Percentiles rank a stretch among this genome's conserved stretches.
phyloP scores from a whole-genome alignment of 2,888 invertebrate species.

The Drosophila austrosaltans region DNA sequence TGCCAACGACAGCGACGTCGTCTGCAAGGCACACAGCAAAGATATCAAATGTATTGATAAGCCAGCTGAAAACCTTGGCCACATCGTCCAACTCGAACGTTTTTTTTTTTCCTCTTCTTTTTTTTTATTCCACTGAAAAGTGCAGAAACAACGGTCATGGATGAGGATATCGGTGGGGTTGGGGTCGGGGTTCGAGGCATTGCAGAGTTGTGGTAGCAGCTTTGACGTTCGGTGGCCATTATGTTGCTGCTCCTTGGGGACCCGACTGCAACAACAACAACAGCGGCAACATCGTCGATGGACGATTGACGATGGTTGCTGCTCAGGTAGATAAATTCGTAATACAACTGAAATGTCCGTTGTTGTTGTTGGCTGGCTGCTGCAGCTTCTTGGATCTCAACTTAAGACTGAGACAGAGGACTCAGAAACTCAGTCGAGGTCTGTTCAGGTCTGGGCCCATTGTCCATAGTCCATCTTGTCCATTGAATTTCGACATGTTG shows the following conservation, averaged over 20 bases:
- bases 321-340: slow-evolving; percentile 79
- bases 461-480: slow-evolving; percentile 54
- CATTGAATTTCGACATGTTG: slow-evolving; percentile 67
- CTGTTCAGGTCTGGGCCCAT: slow-evolving; percentile 26
- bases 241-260: slow-evolving; percentile 75
- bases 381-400: slow-evolving; percentile 28
- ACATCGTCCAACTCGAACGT: slow-evolving; percentile 33
- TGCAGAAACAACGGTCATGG: slow-evolving; percentile 55
- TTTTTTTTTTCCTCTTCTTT: slow-evolving; percentile 35
- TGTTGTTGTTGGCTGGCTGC: slow-evolving; percentile 26
- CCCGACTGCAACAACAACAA: slow-evolving; percentile 43
- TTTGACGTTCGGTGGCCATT: slow-evolving; percentile 76
- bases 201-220: slow-evolving; percentile 42
- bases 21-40: slow-evolving; percentile 57
- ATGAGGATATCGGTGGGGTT: background rate
- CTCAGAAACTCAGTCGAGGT: slow-evolving; percentile 4
- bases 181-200: slow-evolving; percentile 15
- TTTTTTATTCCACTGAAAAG: slow-evolving; percentile 50
- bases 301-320: slow-evolving; percentile 78
- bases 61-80: slow-evolving; percentile 64
- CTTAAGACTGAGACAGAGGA: too few relatives aligned
- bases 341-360: slow-evolving; percentile 69
- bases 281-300: slow-evolving; percentile 58
- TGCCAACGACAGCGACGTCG: slow-evolving; percentile 59
- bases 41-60: slow-evolving; percentile 79